Evolutionary conservation across 1,140 invertebrate species (phyloP).

Genomic region (Hyles vespertilio): DNA sequence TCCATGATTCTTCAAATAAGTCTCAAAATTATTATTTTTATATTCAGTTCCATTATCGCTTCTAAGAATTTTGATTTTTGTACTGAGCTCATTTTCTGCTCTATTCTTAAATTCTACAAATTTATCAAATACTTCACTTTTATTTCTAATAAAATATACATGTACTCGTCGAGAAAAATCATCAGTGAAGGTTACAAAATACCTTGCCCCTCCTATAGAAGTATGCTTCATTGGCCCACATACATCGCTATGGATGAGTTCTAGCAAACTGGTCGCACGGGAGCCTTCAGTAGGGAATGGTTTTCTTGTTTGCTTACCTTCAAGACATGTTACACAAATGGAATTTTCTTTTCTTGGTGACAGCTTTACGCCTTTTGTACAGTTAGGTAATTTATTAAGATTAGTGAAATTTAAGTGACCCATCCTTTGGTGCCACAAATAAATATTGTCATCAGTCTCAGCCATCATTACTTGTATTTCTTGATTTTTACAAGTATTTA

Average conservation of each 20-base stretch:
- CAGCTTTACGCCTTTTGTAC: constrained; percentile 24
- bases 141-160: constrained; percentile 59
- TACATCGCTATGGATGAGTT: constrained; percentile 54
- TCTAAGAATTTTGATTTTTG: constrained; percentile 33
- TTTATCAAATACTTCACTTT: constrained; percentile 47
- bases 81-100: constrained; percentile 24
- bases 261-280: constrained; percentile 32
- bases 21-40: constrained; percentile 23
- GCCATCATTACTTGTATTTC: constrained; percentile 13
- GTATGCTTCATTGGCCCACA: constrained; percentile 49
- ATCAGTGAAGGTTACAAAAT: constrained; percentile 59
- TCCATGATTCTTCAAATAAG: constrained; percentile 16
- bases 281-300: constrained; percentile 35
- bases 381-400: constrained; percentile 26
- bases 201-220: constrained; percentile 43
- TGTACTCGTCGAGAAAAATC: constrained; percentile 42
- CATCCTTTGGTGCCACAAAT: constrained; percentile 30
- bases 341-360: constrained; percentile 16
- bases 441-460: constrained; percentile 19
- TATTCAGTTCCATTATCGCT: constrained; percentile 30
- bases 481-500: constrained; percentile 11
- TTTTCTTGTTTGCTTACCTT: constrained; percentile 37
- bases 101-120: constrained; percentile 30
- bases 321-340: constrained; percentile 33
- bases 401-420: constrained; percentile 28